Evolutionary conservation across 92 coral and sea anemone genomes (phyloP).

Genomic region (Porites cylindrica): DNA sequence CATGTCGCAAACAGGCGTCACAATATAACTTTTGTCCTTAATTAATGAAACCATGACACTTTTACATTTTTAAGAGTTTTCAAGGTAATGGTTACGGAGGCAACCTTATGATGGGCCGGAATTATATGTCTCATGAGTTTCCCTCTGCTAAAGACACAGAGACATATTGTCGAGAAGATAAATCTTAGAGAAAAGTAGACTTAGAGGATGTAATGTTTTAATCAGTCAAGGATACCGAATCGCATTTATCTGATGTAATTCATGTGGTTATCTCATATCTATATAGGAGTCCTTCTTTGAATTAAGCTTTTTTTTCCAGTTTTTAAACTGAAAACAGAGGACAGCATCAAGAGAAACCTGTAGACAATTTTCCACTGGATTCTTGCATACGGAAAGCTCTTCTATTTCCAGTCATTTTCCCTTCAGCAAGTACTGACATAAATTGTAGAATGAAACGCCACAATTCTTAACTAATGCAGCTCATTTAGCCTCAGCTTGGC

Average conservation of each 20-base stretch:
- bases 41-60: no score
- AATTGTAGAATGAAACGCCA: no score
- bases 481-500: no score
- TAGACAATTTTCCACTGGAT: no score
- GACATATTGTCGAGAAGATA: slow-evolving; percentile 28
- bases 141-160: neutral
- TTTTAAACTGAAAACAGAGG: neutral
- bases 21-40: no score
- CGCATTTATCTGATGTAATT: slow-evolving; percentile 6
- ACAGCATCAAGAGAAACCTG: neutral
- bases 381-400: no score
- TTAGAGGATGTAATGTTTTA: neutral
- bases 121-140: slow-evolving; percentile 7
- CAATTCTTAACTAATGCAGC: no score
- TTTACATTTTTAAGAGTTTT: neutral
- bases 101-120: no score
- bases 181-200: neutral
- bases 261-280: neutral
- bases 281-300: neutral
- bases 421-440: no score
- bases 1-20: no score
- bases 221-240: neutral
- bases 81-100: neutral
- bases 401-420: no score
- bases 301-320: neutral